phyloP scores from a whole-genome alignment of 2,888 invertebrate species.

The Himalopsyche japonica region DNA sequence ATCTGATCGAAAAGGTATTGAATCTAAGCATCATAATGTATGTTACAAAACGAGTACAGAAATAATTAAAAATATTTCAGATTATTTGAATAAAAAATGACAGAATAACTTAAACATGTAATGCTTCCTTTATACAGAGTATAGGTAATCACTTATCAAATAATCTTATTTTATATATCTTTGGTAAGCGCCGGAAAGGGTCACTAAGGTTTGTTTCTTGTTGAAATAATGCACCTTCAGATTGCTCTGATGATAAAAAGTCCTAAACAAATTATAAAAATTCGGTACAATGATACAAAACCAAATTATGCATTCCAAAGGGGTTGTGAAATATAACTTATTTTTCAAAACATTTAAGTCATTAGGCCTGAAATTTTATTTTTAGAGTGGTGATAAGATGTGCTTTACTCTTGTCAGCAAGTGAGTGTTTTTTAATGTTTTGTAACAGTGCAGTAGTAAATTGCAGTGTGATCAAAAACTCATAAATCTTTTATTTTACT shows the following conservation, averaged over 20 bases:
- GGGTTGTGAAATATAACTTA: neutral
- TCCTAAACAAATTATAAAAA: neutral
- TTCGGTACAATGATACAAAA: neutral
- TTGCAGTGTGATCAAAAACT: no score
- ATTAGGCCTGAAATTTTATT: neutral
- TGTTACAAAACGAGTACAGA: neutral
- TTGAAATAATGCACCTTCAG: neutral
- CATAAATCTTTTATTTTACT: no score
- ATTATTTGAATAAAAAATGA: neutral
- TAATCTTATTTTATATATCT: conserved; percentile 21
- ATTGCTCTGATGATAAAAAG: neutral
- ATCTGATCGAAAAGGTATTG: neutral
- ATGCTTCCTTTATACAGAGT: neutral
- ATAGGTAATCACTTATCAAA: neutral
- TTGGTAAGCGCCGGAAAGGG: conserved; percentile 32
- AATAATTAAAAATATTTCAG: neutral
- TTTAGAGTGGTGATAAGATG: no score
- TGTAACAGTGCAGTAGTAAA: neutral
- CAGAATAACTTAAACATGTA: neutral
- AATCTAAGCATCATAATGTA: neutral
- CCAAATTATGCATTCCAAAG: neutral
- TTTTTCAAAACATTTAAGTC: neutral
- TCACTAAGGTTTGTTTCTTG: conserved; percentile 8
- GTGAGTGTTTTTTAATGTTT: no score
- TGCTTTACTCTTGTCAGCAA: no score